These are phyloP conservation scores for Meloidogyne hapla DNA, from an alignment of 1,140 invertebrate genomes.

Conservation along the genomic window DNA sequence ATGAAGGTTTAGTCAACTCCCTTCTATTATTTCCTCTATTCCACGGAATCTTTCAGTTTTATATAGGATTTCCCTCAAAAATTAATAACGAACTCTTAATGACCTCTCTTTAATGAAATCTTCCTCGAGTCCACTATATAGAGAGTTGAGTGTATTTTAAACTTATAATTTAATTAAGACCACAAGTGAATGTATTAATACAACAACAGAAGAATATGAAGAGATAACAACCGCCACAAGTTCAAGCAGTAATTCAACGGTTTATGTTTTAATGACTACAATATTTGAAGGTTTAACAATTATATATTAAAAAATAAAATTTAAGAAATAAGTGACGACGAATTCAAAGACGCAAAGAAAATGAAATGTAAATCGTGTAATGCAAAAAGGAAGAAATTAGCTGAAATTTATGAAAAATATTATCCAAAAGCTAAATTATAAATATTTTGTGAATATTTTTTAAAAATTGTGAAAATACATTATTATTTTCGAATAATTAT, in stretches of 20 bases:
- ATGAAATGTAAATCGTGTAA: constrained; percentile 33
- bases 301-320: neutral
- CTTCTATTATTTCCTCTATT: too few relatives aligned
- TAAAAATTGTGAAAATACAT: too few relatives aligned
- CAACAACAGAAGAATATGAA: constrained; percentile 7
- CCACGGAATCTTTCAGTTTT: too few relatives aligned
- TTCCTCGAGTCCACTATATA: too few relatives aligned
- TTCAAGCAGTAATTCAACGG: neutral
- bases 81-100: too few relatives aligned
- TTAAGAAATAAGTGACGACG: constrained; percentile 25
- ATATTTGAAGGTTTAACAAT: neutral
- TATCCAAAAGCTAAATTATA: constrained; percentile 17
- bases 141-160: neutral
- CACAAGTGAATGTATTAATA: neutral
- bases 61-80: too few relatives aligned
- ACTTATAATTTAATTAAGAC: neutral
- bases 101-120: too few relatives aligned
- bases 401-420: constrained; percentile 30
- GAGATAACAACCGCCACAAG: constrained; percentile 1
- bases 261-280: neutral
- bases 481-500: too few relatives aligned
- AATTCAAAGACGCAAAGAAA: constrained; percentile 25
- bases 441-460: too few relatives aligned
- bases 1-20: too few relatives aligned
- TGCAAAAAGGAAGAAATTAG: constrained; percentile 25